Percentiles rank a stretch among this genome's conserved stretches.
phyloP scores from a whole-genome alignment of 2,797 vertebrate species.

The Tapirus indicus region DNA sequence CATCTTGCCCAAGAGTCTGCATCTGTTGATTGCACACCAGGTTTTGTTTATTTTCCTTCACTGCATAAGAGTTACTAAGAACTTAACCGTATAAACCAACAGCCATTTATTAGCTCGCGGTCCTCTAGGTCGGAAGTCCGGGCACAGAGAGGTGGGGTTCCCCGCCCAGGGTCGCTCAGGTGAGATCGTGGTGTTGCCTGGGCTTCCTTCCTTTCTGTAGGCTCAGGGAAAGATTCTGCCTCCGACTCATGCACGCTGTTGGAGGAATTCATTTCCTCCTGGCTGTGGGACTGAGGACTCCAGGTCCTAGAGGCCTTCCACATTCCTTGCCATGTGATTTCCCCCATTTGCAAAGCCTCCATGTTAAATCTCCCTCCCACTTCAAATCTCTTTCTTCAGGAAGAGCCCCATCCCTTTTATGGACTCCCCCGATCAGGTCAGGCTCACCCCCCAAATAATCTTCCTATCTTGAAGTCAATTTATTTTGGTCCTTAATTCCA shows the following conservation, averaged over 20 bases:
- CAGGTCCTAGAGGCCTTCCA: background rate
- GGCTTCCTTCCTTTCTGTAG: background rate
- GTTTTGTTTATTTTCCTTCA: background rate
- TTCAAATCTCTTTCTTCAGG: background rate
- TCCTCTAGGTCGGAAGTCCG: background rate
- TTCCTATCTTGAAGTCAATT: background rate
- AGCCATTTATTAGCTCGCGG: no score
- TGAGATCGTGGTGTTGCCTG: no score
- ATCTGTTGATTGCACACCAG: background rate
- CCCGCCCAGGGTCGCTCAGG: background rate
- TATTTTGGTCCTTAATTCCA: background rate
- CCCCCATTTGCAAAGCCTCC: background rate
- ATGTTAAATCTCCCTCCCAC: background rate
- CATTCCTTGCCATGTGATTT: background rate
- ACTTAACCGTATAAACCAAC: background rate
- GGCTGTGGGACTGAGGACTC: background rate
- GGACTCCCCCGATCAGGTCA: background rate
- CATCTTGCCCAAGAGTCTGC: accelerated
- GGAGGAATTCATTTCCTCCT: background rate
- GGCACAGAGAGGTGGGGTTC: accelerated
- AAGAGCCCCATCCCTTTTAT: background rate
- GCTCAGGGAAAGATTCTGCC: background rate
- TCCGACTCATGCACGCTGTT: background rate
- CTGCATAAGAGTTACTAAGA: background rate
- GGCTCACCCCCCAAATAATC: background rate